Conservation (phyloP, 2,113 vertebrate genomes). For the Parus major region DNA sequence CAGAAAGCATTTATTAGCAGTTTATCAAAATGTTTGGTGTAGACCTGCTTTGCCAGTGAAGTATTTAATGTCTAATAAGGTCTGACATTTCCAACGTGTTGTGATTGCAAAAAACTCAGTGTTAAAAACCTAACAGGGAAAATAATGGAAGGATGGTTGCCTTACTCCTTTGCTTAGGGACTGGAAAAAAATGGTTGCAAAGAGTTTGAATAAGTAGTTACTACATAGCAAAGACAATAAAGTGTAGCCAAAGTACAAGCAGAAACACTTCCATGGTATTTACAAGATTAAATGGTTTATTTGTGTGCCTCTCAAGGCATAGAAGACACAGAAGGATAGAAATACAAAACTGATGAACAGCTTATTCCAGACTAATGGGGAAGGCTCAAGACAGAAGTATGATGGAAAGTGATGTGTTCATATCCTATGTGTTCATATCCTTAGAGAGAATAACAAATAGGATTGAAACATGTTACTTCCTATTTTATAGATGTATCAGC, state of each 20-base stretch:
- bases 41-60: not conserved
- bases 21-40: not conserved
- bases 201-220: not conserved
- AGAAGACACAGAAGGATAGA: not conserved
- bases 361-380: not conserved
- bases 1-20: not conserved
- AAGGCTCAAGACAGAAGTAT: not conserved
- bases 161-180: not conserved
- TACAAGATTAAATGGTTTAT: not conserved
- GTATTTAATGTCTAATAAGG: not conserved
- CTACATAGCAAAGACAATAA: not conserved
- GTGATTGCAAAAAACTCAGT: not conserved
- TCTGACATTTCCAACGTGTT: not conserved
- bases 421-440: not conserved
- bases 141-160: not conserved
- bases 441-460: not conserved
- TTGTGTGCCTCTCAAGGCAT: not conserved
- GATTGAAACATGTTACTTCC: not conserved
- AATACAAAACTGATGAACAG: not conserved
- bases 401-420: not conserved
- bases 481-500: not conserved
- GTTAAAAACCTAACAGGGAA: not conserved
- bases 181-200: not conserved
- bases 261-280: not conserved
- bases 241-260: not conserved